Evolutionary conservation across 2,113 vertebrate species (phyloP).

Genomic region (Paradoxurus hermaphroditus): DNA sequence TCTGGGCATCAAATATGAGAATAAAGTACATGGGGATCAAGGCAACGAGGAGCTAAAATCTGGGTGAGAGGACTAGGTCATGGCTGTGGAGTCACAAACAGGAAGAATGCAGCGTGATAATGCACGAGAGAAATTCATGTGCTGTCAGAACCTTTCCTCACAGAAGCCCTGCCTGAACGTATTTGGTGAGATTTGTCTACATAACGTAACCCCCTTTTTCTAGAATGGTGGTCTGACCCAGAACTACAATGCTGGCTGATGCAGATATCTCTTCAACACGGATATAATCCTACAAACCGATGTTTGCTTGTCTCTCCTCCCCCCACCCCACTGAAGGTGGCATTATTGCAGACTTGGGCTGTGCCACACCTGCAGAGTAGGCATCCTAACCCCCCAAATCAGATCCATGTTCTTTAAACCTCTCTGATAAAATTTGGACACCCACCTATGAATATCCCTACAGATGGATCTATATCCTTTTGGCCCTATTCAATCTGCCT

Average conservation of each 20-base stretch:
- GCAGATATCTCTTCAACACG: background rate
- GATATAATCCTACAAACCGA: background rate
- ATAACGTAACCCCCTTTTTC: background rate
- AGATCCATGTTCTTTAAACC: background rate
- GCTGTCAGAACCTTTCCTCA: background rate
- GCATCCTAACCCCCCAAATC: accelerated
- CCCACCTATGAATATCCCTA: accelerated
- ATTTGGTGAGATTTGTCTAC: no score
- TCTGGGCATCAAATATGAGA: background rate
- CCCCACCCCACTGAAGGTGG: accelerated
- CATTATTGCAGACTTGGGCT: background rate
- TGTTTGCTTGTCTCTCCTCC: background rate
- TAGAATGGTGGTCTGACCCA: background rate
- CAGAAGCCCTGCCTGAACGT: background rate
- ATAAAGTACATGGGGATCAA: background rate
- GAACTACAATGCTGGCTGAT: background rate
- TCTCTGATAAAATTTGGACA: background rate
- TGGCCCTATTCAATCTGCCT: background rate
- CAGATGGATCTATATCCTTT: background rate
- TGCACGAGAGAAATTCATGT: accelerated
- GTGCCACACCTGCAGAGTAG: no score
- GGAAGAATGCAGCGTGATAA: no score
- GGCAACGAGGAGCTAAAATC: background rate
- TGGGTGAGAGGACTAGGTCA: background rate
- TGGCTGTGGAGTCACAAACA: accelerated